Evolutionary conservation across 2,888 invertebrate species (phyloP).

Genomic region (Lepeophtheirus nordmannii): DNA sequence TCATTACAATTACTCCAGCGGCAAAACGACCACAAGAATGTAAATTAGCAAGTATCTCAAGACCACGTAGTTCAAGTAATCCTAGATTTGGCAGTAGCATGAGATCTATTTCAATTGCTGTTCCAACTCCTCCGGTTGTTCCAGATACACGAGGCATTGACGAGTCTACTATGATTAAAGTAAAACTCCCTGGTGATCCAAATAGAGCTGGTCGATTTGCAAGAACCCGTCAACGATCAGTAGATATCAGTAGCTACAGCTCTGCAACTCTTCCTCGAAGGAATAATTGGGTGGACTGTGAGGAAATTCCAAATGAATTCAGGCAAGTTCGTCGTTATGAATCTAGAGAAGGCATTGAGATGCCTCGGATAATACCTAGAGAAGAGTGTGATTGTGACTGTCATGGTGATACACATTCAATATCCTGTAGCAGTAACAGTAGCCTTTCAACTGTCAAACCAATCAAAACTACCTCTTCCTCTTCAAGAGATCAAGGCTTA

Average conservation of each 20-base stretch:
- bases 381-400: neutral
- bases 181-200: constrained; percentile 1
- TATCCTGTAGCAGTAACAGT: neutral
- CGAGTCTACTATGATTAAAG: neutral
- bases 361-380: neutral
- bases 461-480: neutral
- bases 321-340: neutral
- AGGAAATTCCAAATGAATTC: neutral
- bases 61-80: constrained; percentile 16
- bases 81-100: neutral
- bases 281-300: neutral
- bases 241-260: neutral
- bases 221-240: neutral
- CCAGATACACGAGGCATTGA: neutral
- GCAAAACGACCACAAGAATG: constrained; percentile 11
- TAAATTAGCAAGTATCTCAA: constrained; percentile 14
- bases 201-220: neutral
- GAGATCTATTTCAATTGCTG: neutral
- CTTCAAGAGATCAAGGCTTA: constrained; percentile 3
- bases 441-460: neutral
- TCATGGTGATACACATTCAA: neutral
- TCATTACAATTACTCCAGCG: constrained; percentile 19
- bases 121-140: neutral
- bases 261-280: neutral
- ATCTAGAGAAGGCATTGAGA: neutral